Conservation (phyloP, 2,888 invertebrate genomes). For the Smittia sp. region DNA sequence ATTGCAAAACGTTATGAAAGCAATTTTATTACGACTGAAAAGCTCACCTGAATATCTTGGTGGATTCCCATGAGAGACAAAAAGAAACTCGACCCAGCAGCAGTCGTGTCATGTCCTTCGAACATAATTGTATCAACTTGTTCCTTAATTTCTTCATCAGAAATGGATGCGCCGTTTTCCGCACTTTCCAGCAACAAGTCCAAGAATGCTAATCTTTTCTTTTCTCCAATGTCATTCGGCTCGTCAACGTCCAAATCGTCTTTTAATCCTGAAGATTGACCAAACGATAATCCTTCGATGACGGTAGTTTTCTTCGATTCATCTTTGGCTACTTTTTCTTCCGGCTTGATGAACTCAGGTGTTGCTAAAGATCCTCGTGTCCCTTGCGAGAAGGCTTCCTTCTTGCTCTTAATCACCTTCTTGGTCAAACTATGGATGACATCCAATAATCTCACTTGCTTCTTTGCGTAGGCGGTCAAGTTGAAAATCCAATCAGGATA, state of each 20-base stretch:
- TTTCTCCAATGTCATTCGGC: conserved; percentile 73
- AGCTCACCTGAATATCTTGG: conserved; percentile 62
- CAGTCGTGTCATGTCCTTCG: conserved; percentile 82
- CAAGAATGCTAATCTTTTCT: conserved; percentile 81
- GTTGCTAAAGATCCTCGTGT: conserved; percentile 56
- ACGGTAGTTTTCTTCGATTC: conserved; percentile 46
- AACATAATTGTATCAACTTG: conserved; percentile 86
- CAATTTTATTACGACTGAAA: too few relatives aligned
- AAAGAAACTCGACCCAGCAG: conserved; percentile 77
- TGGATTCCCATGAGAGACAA: conserved; percentile 74
- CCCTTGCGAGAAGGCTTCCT: conserved; percentile 68
- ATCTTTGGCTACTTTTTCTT: conserved; percentile 43
- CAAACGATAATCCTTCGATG: conserved; percentile 68
- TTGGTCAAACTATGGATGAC: conserved; percentile 78
- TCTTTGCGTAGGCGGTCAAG: conserved; percentile 70
- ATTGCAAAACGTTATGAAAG: conserved; percentile 45
- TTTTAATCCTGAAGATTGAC: conserved; percentile 69
- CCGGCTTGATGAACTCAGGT: conserved; percentile 47
- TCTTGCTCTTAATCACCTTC: conserved; percentile 74
- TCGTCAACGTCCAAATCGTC: conserved; percentile 81
- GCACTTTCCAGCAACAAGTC: conserved; percentile 80
- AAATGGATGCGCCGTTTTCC: conserved; percentile 67
- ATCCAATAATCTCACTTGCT: conserved; percentile 69
- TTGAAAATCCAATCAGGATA: conserved; percentile 75
- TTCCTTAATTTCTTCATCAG: conserved; percentile 76